phyloP scores from a whole-genome alignment of 35 echinoderm and acorn worm genomes.

The Ophioderma brevispina region DNA sequence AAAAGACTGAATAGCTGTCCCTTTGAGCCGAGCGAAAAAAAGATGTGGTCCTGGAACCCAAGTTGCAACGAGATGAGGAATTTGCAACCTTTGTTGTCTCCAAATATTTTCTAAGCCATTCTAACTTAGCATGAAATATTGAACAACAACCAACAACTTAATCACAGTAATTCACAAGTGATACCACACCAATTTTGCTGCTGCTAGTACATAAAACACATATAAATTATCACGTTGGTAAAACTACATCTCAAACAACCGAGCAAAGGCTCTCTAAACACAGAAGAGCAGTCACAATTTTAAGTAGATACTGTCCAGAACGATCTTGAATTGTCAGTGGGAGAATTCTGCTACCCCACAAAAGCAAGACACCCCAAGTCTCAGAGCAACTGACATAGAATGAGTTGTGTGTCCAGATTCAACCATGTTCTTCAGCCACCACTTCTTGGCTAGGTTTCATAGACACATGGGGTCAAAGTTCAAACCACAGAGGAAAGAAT shows the following conservation, averaged over 20 bases:
- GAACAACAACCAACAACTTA: conserved; percentile 31
- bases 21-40: no score
- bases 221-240: conserved; percentile 45
- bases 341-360: conserved; percentile 37
- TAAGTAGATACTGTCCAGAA: not conserved
- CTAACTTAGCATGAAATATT: not conserved
- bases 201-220: conserved; percentile 80
- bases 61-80: no score
- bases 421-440: conserved; percentile 82
- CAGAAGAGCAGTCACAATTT: conserved; percentile 17
- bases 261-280: conserved; percentile 19
- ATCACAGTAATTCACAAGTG: conserved; percentile 15
- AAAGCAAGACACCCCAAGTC: conserved; percentile 75
- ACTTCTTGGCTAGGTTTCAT: conserved; percentile 68
- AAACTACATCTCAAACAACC: conserved; percentile 40
- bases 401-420: conserved; percentile 81
- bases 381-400: conserved; percentile 73
- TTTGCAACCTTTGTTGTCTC: no score
- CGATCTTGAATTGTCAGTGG: conserved; percentile 12
- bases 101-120: no score
- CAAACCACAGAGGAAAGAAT: conserved; percentile 45
- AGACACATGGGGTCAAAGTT: conserved; percentile 66
- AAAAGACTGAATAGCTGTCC: no score
- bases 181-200: conserved; percentile 71
- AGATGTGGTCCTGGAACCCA: no score